phyloP scores from a whole-genome alignment of 1,140 invertebrate genomes.

The Aphidius ervi region DNA sequence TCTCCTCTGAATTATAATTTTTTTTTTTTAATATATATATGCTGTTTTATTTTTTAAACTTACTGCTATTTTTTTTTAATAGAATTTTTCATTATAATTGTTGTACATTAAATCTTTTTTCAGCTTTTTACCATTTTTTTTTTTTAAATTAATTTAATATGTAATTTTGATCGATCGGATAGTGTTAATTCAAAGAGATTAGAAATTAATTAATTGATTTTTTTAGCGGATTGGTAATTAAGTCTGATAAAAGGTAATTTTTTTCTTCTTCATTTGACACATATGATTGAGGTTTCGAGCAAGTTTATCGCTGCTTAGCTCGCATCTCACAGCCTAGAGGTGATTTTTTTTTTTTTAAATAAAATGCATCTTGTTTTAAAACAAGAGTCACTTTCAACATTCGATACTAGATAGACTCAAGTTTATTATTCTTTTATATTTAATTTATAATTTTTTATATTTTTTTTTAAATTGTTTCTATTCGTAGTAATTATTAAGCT shows the following conservation, averaged over 20 bases:
- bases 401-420: neutral
- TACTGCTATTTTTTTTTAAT: constrained; percentile 16
- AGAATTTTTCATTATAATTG: constrained; percentile 17
- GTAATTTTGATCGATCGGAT: no score
- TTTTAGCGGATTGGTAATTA: constrained; percentile 25
- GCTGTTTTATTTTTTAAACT: neutral
- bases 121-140: constrained; percentile 7
- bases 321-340: constrained; percentile 50
- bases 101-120: constrained; percentile 20
- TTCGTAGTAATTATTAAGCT: no score
- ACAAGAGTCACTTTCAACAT: constrained; percentile 11
- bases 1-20: neutral
- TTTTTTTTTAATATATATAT: no score
- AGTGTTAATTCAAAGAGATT: neutral
- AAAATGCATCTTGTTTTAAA: constrained; percentile 28
- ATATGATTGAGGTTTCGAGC: constrained; percentile 51
- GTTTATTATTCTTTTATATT: no score
- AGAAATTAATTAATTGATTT: constrained; percentile 4
- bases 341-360: constrained; percentile 36
- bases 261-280: constrained; percentile 42
- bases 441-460: no score
- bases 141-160: constrained; percentile 3
- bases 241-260: constrained; percentile 37
- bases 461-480: no score
- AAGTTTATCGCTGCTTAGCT: constrained; percentile 46